These are phyloP conservation scores for Gyrodactylus bullatarudis DNA, from an alignment of 1,140 invertebrate genomes.

Conservation along the genomic window DNA sequence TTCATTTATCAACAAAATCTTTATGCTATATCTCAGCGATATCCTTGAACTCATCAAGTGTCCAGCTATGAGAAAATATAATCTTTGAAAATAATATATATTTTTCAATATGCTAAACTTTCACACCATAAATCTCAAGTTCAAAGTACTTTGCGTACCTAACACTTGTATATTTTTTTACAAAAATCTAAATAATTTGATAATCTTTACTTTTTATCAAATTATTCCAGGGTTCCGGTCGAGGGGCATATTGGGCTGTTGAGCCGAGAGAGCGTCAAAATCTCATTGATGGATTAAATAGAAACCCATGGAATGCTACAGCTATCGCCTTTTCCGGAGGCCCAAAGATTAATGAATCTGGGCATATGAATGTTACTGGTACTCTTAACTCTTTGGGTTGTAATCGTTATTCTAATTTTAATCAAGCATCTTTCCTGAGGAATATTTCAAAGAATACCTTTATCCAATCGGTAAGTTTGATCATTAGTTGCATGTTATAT, in stretches of 20 bases:
- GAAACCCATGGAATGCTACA: not conserved
- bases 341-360: not conserved
- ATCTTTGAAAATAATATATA: not conserved
- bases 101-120: not conserved
- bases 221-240: not conserved
- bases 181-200: no score
- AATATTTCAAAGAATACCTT: not conserved
- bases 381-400: not conserved
- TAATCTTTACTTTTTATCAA: not conserved
- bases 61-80: no score
- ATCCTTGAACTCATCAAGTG: no score
- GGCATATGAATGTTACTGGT: not conserved
- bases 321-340: not conserved
- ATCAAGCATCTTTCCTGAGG: not conserved
- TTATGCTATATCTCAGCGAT: no score
- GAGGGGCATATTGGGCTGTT: slow-evolving; percentile 4
- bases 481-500: no score
- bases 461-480: not conserved
- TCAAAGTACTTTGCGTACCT: not conserved
- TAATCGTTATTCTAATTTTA: not conserved
- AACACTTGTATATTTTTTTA: no score
- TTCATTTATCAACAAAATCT: no score
- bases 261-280: not conserved
- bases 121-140: not conserved
- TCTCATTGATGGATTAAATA: not conserved